These are phyloP conservation scores for Oreochromis grahami DNA, from an alignment of 2,797 vertebrate species.

Conservation along the genomic window DNA sequence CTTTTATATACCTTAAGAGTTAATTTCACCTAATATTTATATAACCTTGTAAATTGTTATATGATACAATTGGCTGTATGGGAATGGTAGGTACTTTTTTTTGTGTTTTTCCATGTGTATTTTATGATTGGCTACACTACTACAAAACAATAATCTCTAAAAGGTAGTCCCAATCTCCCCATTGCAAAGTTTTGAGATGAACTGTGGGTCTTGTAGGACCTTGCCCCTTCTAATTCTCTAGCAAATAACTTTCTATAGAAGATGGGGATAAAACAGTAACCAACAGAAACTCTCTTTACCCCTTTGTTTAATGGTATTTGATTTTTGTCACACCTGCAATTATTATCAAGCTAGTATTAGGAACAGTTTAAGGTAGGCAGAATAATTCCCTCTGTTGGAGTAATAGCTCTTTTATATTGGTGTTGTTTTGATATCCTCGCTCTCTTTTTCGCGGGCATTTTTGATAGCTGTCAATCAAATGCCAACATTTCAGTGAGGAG, in stretches of 20 bases:
- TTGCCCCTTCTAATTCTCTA: not conserved
- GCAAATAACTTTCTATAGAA: not conserved
- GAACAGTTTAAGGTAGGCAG: not conserved
- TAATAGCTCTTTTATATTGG: not conserved
- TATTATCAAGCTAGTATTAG: not conserved
- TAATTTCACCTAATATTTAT: not conserved
- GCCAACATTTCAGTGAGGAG: not conserved
- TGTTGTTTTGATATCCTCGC: fast-evolving
- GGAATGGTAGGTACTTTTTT: not conserved
- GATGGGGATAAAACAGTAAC: not conserved
- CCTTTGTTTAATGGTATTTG: not conserved
- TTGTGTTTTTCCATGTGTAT: not conserved
- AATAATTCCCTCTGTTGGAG: not conserved
- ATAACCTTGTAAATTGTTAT: not conserved
- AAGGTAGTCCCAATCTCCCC: not conserved
- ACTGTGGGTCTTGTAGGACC: not conserved
- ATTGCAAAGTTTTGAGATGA: not conserved
- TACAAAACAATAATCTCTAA: not conserved
- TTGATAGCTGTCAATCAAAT: not conserved
- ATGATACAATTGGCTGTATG: not conserved
- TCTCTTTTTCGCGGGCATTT: not conserved
- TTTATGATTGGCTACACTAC: not conserved
- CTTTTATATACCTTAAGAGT: not conserved
- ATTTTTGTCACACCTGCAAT: not conserved
- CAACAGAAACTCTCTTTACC: not conserved